Evolutionary conservation across 2,797 vertebrate genomes (phyloP), one percentile per base, ranked within the genome.

Genomic region (Bradypus variegatus): DNA sequence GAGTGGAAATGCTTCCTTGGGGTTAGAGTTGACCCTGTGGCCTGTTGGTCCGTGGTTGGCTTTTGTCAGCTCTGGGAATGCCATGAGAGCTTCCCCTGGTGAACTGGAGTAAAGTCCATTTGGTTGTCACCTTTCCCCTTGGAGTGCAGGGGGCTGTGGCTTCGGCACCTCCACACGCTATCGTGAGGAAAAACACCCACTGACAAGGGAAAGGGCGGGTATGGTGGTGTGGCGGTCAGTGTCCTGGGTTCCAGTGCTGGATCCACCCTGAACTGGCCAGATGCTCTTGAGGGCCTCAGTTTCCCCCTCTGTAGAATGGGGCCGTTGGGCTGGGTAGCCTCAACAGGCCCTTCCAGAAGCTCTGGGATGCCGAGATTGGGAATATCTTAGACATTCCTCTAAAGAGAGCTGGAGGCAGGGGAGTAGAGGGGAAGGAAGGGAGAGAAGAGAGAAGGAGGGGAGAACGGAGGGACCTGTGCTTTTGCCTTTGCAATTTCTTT

Each of bases 401-500:
- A 21, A 36, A 73, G 29, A 86, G 13, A 82, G 55, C 5, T 15
- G 64, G 64, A 31, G 29, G 41, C 31, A 60, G 38, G 77, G 70
- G 60, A 8, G 21, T 16, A 33, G 36, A 36, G 31, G 67, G 45
- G 36, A 73, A 25, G 36, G 69, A 13, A 69, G 64, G 64, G 31
- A 48, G 10, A 13, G n/a, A 77, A 21, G 31, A 67, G 62, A 31
- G 45, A 65, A 65, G 33, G 33, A 27, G 41, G 27, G 33, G 53
- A 55, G 11, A 48, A 65, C 33, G 8, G 16, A 64, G 14, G 41
- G 65, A 77, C 77, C 4, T 81, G 31, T 2, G 25, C 15, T 64
- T 90, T 95, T 86, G 78, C 55, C 67, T 89, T 94, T 58, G 50
- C 58, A 81, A 31, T 75, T 53, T 73, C 58, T 62, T 69, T 60